phyloP scores from a whole-genome alignment of 2,797 vertebrate genomes.

The Enoplosus armatus region DNA sequence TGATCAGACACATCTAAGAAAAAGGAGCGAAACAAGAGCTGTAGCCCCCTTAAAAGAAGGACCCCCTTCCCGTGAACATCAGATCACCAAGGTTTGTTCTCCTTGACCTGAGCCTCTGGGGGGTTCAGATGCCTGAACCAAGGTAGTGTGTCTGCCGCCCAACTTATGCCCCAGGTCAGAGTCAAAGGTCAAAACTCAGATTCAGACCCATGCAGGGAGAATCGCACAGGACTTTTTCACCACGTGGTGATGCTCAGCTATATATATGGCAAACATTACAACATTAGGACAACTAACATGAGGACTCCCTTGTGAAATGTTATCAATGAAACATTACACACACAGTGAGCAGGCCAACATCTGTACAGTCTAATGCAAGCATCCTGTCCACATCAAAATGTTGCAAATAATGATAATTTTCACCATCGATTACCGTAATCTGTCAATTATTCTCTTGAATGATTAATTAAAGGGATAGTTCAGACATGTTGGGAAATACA shows the following conservation, averaged over 20 bases:
- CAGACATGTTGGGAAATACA: not conserved
- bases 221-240: conserved; percentile 13
- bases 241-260: conserved; percentile 42
- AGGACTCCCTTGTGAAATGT: not conserved
- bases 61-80: conserved; percentile 15
- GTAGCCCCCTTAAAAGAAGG: not conserved
- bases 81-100: conserved; percentile 29
- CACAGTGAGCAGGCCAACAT: not conserved
- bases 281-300: not conserved
- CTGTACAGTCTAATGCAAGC: not conserved
- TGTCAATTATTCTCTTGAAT: not conserved
- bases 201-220: conserved; percentile 22
- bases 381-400: not conserved
- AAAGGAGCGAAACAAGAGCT: conserved; percentile 34
- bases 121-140: conserved; percentile 43
- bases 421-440: not conserved
- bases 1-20: conserved; percentile 17
- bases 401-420: not conserved
- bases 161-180: conserved; percentile 37
- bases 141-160: conserved; percentile 22
- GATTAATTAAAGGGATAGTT: not conserved
- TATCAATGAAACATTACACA: not conserved
- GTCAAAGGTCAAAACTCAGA: conserved; percentile 55
- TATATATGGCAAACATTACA: not conserved
- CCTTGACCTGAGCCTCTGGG: conserved; percentile 41